Base-by-base conservation (phyloP, 2,113 vertebrate genomes). In the Seriola dumerili region DNA sequence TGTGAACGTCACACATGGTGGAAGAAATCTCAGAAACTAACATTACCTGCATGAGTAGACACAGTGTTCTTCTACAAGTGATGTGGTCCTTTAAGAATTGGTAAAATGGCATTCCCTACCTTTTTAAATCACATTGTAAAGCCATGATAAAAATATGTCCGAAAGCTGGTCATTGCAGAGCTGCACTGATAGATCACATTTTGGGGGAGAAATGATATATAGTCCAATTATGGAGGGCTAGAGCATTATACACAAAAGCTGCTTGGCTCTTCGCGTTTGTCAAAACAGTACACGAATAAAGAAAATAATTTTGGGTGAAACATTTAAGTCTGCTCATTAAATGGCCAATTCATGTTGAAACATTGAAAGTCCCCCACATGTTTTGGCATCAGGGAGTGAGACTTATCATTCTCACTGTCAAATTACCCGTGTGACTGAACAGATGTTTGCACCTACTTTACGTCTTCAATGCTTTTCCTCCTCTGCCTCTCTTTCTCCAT, bases 381-480 rank as follows among this genome's bases (percentile, higher is more conserved):
- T 73, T 67, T 71, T 62, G 50, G 63, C 87, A 76, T 61, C 65
- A 46, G 71, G 36, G 76, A 80, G 80, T 42, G 69, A 89, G 75
- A 69, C 42, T 86, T 83, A 85, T 78, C 76, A 76, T 81, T 79
- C 76, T 83, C 3, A 16, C 59, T 88, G 77, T 88, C 82, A 81
- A 55, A 78, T 80, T 74, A 78, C 84, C 87, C 74, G 5, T 82
- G 72, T 75, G 79, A 89, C 90, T 62, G 78, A 90, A 85, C 90
- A 90, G 88, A 93, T 90, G 90, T 86, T 87, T 81, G 62, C 84
- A 71, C 80, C 82, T 58, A 34, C 81, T 78, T 81, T 55, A 72
- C 9, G 81, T 84, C 80, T 79, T 78, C 79, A 72, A 62, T 25
- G 1, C 63, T 61, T 54, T 70, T 58, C 32, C 48, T 58, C 36